Evolutionary conservation across 2,888 invertebrate species (phyloP).

Genomic region (Sinodicranocentrus sp.): DNA sequence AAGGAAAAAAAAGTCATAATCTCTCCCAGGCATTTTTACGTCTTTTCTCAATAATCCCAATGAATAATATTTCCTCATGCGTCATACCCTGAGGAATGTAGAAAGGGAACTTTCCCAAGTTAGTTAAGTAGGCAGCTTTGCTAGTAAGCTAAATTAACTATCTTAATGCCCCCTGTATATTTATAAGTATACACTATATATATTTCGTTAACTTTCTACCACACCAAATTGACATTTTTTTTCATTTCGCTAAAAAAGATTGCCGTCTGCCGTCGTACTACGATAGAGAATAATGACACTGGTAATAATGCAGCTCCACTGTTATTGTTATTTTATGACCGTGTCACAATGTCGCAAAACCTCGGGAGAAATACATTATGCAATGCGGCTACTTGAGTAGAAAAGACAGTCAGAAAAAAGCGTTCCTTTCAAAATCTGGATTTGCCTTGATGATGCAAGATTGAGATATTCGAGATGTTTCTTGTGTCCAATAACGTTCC

Average conservation of each 20-base stretch:
- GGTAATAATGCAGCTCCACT: conserved; percentile 12
- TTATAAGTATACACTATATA: too few relatives aligned
- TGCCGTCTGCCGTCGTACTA: neutral
- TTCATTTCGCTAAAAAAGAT: too few relatives aligned
- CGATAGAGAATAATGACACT: conserved; percentile 6
- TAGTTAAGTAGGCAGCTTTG: too few relatives aligned
- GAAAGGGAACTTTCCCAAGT: too few relatives aligned
- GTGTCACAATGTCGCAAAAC: conserved; percentile 16
- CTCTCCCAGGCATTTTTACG: conserved; percentile 4
- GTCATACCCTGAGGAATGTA: neutral
- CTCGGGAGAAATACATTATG: neutral
- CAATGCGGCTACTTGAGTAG: neutral
- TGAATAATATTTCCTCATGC: conserved; percentile 1
- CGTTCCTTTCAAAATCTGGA: too few relatives aligned
- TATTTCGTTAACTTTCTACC: too few relatives aligned
- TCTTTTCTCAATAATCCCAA: conserved; percentile 3
- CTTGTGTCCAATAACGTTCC: too few relatives aligned
- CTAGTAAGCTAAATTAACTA: too few relatives aligned
- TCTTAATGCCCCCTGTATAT: too few relatives aligned
- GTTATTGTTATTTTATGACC: conserved; percentile 17
- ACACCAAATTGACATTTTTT: too few relatives aligned
- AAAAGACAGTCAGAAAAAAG: neutral
- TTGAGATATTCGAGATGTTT: too few relatives aligned
- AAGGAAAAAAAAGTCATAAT: neutral
- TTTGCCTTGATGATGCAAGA: too few relatives aligned